Evolutionary conservation across 2,113 vertebrate species (phyloP).

Genomic region (Maylandia zebra): DNA sequence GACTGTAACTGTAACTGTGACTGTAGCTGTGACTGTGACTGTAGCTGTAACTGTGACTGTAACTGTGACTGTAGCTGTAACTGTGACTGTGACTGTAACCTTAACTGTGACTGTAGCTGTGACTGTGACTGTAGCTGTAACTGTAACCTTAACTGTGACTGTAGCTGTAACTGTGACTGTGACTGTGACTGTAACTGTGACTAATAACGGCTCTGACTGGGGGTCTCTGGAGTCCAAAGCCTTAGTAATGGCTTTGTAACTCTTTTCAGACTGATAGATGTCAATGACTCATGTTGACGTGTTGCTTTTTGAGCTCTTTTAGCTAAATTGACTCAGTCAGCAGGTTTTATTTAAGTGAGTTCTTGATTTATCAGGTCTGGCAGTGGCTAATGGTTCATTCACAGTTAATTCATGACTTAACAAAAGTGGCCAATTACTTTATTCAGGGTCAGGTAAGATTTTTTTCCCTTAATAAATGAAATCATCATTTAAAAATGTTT

Average conservation of each 20-base stretch:
- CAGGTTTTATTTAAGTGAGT: background rate
- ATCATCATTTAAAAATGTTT: background rate
- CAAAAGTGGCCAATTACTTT: background rate
- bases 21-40: accelerated
- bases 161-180: accelerated
- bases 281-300: background rate
- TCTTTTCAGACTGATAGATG: background rate
- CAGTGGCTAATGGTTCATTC: background rate
- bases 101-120: accelerated
- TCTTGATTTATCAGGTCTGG: background rate
- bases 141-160: accelerated
- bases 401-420: background rate
- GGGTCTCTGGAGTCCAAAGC: background rate
- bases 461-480: background rate
- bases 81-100: accelerated
- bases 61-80: accelerated
- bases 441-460: background rate
- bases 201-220: background rate
- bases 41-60: accelerated
- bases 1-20: accelerated
- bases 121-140: accelerated
- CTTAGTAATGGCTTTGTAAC: background rate
- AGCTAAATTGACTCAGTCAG: background rate
- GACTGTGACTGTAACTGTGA: accelerated
- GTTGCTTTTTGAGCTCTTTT: background rate